Evolutionary conservation across 2,113 vertebrate species (phyloP).

Genomic region (Platycercus adscitus): DNA sequence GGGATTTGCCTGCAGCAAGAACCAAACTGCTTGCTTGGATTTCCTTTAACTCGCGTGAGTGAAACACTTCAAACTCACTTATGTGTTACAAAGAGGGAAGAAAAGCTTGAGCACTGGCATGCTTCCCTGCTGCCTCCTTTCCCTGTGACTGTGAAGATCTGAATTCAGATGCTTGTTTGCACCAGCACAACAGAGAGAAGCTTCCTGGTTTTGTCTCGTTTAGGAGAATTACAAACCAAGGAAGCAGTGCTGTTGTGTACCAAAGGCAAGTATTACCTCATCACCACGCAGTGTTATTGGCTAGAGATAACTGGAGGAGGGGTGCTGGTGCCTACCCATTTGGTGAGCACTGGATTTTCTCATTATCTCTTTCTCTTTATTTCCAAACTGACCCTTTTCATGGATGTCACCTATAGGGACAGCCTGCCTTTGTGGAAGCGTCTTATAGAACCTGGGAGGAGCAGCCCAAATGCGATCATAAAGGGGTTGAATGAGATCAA

Average conservation of each 20-base stretch:
- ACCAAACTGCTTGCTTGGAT: not conserved
- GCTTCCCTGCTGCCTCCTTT: not conserved
- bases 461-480: not conserved
- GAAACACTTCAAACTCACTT: not conserved
- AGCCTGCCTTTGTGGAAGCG: not conserved
- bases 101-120: not conserved
- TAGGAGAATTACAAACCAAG: not conserved
- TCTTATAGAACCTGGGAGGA: not conserved
- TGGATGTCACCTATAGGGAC: not conserved
- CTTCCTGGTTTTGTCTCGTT: not conserved
- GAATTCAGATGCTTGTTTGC: not conserved
- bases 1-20: not conserved
- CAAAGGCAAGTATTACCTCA: conserved; percentile 37
- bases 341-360: not conserved
- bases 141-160: not conserved
- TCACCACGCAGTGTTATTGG: not conserved
- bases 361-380: conserved; percentile 32
- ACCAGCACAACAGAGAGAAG: not conserved
- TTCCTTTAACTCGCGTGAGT: not conserved
- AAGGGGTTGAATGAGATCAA: not conserved
- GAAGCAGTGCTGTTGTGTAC: not conserved
- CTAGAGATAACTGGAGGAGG: conserved; percentile 36
- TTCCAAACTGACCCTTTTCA: conserved; percentile 30
- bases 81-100: not conserved
- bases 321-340: not conserved